Conservation (phyloP, 1,140 invertebrate genomes). For the Pararge aegeria region DNA sequence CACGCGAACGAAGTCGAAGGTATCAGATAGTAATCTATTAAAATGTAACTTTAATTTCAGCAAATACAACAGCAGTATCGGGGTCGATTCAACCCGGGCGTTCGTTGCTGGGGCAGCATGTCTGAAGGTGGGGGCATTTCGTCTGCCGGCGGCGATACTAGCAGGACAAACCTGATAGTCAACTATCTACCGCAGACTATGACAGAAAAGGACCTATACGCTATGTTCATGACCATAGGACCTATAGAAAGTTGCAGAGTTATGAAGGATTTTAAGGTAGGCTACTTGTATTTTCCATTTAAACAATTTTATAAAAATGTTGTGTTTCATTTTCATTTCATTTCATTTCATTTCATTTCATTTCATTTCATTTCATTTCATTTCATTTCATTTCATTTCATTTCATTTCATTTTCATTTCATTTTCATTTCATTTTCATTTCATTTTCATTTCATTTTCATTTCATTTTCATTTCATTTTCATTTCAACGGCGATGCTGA, state of each 20-base stretch:
- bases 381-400: too few species aligned
- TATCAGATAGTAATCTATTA: too few species aligned
- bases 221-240: constrained; percentile 92
- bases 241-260: constrained; percentile 94
- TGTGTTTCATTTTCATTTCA: too few species aligned
- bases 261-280: constrained; percentile 93
- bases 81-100: constrained; percentile 45
- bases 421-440: too few species aligned
- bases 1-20: too few species aligned
- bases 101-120: constrained; percentile 68
- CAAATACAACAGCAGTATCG: constrained; percentile 72
- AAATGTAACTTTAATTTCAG: constrained; percentile 40
- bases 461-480: too few species aligned
- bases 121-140: constrained; percentile 64
- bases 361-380: too few species aligned
- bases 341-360: too few species aligned
- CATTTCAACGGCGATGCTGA: too few species aligned
- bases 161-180: constrained; percentile 92
- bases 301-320: too few species aligned
- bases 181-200: constrained; percentile 97
- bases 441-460: too few species aligned
- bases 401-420: too few species aligned
- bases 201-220: constrained; percentile 93
- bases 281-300: constrained; percentile 11
- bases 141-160: constrained; percentile 56